Conservation (phyloP, 2,797 vertebrate genomes). For the Lindbergichthys nudifrons region DNA sequence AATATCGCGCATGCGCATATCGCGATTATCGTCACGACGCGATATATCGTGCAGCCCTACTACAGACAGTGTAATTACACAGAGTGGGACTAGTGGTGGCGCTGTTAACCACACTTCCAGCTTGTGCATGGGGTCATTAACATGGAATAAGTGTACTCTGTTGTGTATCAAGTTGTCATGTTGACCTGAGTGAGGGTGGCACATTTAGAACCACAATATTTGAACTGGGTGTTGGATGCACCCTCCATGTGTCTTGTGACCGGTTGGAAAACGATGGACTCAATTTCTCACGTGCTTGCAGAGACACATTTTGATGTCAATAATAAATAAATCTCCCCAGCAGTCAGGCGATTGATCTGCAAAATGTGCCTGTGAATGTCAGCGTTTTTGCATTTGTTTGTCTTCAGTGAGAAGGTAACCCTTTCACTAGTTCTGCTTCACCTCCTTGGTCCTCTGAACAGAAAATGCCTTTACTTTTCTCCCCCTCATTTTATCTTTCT, state of each 20-base stretch:
- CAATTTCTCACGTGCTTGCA: conserved; percentile 8
- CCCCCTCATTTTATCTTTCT: conserved; percentile 73
- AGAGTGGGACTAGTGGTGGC: too few relatives aligned
- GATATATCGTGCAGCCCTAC: too few relatives aligned
- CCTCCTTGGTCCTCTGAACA: conserved; percentile 63
- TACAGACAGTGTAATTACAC: too few relatives aligned
- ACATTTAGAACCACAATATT: neutral
- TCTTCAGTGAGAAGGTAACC: conserved; percentile 28
- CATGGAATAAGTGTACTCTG: too few relatives aligned
- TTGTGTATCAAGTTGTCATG: neutral
- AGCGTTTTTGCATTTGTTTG: conserved; percentile 51
- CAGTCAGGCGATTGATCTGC: conserved; percentile 49
- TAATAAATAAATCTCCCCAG: conserved; percentile 21
- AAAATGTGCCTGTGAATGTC: conserved; percentile 54
- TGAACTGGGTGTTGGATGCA: neutral
- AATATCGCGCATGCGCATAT: too few relatives aligned
- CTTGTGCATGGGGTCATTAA: too few relatives aligned
- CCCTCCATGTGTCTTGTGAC: conserved; percentile 26
- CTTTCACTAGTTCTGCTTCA: conserved; percentile 64
- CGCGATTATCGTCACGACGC: too few relatives aligned
- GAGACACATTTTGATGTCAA: conserved; percentile 24
- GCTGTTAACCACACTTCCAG: too few relatives aligned
- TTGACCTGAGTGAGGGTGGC: neutral
- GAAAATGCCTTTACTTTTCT: conserved; percentile 44
- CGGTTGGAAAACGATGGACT: conserved; percentile 14